Conservation (phyloP, 2,113 vertebrate genomes). For the Phyllopteryx taeniolatus region DNA sequence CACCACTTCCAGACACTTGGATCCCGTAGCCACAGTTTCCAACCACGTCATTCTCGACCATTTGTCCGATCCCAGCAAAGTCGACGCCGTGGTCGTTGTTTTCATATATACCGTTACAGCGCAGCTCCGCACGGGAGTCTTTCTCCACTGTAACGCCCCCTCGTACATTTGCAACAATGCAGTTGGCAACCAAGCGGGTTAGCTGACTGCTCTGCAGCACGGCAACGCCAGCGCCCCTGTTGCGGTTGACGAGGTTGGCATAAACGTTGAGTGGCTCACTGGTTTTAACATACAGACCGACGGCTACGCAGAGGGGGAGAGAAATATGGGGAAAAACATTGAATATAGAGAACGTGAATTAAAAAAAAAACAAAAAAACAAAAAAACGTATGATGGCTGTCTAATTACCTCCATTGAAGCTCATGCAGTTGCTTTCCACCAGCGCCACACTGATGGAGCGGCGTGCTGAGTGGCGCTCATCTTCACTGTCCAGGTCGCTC, state of each 20-base stretch:
- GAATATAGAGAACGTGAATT: not conserved
- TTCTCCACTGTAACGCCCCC: constrained; percentile 80
- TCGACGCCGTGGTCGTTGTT: constrained; percentile 80
- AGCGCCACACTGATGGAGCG: constrained; percentile 78
- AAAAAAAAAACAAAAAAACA: not conserved
- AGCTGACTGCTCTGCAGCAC: constrained; percentile 85
- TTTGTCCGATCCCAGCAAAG: constrained; percentile 79
- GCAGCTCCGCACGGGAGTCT: constrained; percentile 82
- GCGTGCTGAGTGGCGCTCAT: constrained; percentile 73
- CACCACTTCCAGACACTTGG: constrained; percentile 74
- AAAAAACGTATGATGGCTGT: not conserved
- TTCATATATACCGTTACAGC: constrained; percentile 85
- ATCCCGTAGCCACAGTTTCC: constrained; percentile 82
- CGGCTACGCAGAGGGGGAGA: constrained; percentile 67
- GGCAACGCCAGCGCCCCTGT: constrained; percentile 74
- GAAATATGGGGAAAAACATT: not conserved
- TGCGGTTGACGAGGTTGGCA: constrained; percentile 80
- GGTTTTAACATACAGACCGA: constrained; percentile 86
- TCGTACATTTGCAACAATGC: constrained; percentile 79
- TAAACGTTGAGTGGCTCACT: constrained; percentile 80
- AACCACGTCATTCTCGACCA: constrained; percentile 85
- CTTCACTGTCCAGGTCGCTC: constrained; percentile 82
- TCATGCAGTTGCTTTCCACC: constrained; percentile 86
- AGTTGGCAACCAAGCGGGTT: constrained; percentile 81
- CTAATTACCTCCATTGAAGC: constrained; percentile 78